These are phyloP conservation scores for Aphis gossypii DNA, from an alignment of 1,140 invertebrate genomes.

Conservation along the genomic window DNA sequence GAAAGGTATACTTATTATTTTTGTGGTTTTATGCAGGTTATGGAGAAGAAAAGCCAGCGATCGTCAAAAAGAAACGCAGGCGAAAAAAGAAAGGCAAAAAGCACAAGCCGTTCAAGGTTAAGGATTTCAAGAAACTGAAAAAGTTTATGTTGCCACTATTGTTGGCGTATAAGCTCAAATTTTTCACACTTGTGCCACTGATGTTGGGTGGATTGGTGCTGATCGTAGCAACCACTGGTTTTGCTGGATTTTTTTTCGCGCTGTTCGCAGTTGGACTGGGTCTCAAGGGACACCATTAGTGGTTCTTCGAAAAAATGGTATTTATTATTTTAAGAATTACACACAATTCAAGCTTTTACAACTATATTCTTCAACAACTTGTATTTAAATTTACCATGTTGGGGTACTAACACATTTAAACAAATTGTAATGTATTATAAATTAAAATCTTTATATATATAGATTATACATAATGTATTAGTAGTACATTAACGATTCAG, in stretches of 20 bases:
- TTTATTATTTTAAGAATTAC: neutral
- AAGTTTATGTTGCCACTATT: slow-evolving; percentile 76
- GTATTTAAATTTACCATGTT: neutral
- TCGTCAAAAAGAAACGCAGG: slow-evolving; percentile 58
- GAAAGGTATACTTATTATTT: neutral
- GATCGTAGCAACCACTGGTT: slow-evolving; percentile 75
- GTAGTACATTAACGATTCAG: neutral
- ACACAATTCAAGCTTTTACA: neutral
- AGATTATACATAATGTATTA: too few species aligned
- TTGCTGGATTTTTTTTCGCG: slow-evolving; percentile 86
- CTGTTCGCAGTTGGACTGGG: slow-evolving; percentile 74
- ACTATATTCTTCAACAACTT: neutral
- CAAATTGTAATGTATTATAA: neutral
- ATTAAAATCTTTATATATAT: neutral
- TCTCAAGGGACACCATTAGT: slow-evolving; percentile 63
- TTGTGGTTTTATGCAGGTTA: slow-evolving; percentile 48
- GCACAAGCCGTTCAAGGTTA: slow-evolving; percentile 63
- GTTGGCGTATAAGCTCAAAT: slow-evolving; percentile 83
- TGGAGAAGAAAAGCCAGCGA: slow-evolving; percentile 53
- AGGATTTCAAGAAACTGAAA: slow-evolving; percentile 71
- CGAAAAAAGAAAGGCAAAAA: slow-evolving; percentile 60
- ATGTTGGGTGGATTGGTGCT: slow-evolving; percentile 77
- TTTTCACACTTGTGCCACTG: slow-evolving; percentile 78
- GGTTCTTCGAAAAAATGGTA: neutral
- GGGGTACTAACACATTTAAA: neutral